These are phyloP conservation scores for Apocheima hispidaria DNA, from an alignment of 2,888 invertebrate genomes.

Conservation along the genomic window DNA sequence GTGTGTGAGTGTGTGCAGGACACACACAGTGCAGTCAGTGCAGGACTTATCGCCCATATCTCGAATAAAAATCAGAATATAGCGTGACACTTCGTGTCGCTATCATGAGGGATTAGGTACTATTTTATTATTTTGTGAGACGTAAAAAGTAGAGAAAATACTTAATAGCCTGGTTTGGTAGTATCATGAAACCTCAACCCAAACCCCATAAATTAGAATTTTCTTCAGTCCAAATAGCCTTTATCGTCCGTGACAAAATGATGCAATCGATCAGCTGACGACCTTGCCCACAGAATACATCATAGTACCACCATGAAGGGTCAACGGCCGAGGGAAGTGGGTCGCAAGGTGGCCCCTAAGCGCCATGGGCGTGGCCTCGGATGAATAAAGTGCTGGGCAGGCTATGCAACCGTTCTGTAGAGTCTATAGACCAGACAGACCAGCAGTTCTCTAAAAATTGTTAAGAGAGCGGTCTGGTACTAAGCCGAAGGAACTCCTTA, in stretches of 20 bases:
- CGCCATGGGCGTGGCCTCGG: constrained; percentile 16
- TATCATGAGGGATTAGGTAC: too few relatives aligned
- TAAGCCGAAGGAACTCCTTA: too few relatives aligned
- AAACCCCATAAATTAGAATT: constrained; percentile 20
- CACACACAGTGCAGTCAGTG: too few relatives aligned
- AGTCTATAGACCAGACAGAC: too few relatives aligned
- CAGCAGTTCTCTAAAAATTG: neutral
- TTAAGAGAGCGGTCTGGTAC: neutral
- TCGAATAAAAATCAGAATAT: too few relatives aligned
- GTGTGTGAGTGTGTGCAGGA: too few relatives aligned
- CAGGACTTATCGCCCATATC: too few relatives aligned
- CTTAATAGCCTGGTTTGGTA: too few relatives aligned
- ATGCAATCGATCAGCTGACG: constrained; percentile 66
- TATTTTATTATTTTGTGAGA: too few relatives aligned
- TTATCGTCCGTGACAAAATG: constrained; percentile 29
- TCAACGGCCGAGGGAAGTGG: constrained; percentile 61
- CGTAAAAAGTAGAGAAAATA: too few relatives aligned
- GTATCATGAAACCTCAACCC: too few relatives aligned
- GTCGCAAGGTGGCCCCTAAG: constrained; percentile 47
- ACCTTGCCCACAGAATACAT: constrained; percentile 56
- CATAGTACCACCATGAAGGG: constrained; percentile 43
- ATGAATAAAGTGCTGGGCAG: neutral
- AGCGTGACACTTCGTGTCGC: too few relatives aligned
- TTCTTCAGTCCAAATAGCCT: constrained; percentile 19
- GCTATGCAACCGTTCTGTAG: neutral